A percentile compares a stretch with the other conserved stretches of the same genome.
Conservation (phyloP, 2,113 vertebrate species). For the Nyctibius bracteatus region DNA sequence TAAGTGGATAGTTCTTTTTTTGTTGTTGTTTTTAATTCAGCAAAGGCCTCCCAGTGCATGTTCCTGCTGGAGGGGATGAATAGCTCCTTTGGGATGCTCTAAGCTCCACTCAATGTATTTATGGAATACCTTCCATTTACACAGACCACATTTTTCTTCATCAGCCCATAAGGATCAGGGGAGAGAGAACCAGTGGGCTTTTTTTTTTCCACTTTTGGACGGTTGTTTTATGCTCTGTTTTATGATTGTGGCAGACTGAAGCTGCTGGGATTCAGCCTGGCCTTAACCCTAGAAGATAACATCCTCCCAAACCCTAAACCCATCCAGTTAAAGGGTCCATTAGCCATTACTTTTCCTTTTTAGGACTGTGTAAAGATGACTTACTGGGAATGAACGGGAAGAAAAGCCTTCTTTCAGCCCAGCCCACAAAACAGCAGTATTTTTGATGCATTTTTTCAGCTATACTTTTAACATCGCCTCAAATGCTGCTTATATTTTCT, state of each 20-base stretch:
- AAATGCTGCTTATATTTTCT: not conserved
- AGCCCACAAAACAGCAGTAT: not conserved
- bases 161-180: not conserved
- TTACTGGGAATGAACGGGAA: not conserved
- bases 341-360: not conserved
- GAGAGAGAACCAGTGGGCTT: not conserved
- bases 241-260: not conserved
- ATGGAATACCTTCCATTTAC: constrained; percentile 50
- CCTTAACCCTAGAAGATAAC: not conserved
- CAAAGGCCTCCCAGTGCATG: constrained; percentile 49
- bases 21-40: constrained; percentile 32
- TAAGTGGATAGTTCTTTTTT: constrained; percentile 47
- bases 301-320: not conserved
- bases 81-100: constrained; percentile 40
- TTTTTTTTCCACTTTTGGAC: not conserved
- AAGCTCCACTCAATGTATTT: constrained; percentile 42
- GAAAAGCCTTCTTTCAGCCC: not conserved
- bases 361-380: not conserved
- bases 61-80: constrained; percentile 54
- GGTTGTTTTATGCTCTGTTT: not conserved
- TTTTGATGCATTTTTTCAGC: not conserved
- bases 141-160: constrained; percentile 34
- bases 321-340: not conserved
- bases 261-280: not conserved
- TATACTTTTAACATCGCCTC: not conserved